A percentile compares a stretch with the other conserved stretches of the same genome.
Conservation (phyloP, 2,888 invertebrate genomes). For the Drosophila mercatorum region DNA sequence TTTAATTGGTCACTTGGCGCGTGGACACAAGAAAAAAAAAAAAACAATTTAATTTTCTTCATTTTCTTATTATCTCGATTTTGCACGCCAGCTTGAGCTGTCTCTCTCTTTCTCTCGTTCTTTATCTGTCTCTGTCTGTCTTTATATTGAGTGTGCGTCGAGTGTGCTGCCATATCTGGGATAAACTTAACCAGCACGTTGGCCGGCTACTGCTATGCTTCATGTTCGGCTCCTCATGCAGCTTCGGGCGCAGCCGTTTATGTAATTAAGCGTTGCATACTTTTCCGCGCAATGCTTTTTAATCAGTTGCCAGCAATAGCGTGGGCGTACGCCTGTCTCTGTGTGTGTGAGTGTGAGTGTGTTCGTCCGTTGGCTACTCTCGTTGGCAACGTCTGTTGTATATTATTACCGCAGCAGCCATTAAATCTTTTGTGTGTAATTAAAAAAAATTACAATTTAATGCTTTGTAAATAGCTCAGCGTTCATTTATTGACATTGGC, state of each 20-base stretch:
- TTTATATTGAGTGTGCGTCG: constrained; percentile 11
- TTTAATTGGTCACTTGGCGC: constrained; percentile 78
- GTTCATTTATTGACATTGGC: constrained; percentile 67
- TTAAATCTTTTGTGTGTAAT: constrained; percentile 78
- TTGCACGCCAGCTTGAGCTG: constrained; percentile 55
- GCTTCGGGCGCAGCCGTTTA: constrained; percentile 60
- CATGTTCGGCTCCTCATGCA: constrained; percentile 27
- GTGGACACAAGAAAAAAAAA: constrained; percentile 34
- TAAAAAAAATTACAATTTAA: constrained; percentile 79
- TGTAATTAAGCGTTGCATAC: constrained; percentile 73
- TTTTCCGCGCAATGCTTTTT: constrained; percentile 61
- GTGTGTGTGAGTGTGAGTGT: not conserved
- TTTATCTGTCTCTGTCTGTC: not conserved
- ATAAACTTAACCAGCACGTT: constrained; percentile 21
- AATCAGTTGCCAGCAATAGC: constrained; percentile 52
- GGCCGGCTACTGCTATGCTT: constrained; percentile 19
- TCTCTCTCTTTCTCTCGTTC: constrained; percentile 3
- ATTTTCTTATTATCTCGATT: constrained; percentile 79
- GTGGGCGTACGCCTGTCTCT: not conserved
- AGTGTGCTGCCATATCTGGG: constrained; percentile 27
- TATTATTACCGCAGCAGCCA: constrained; percentile 70
- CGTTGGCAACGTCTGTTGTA: constrained; percentile 59
- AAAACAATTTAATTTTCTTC: constrained; percentile 80
- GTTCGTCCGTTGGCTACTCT: constrained; percentile 15
- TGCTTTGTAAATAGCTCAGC: constrained; percentile 62